Evolutionary conservation across 2,888 invertebrate genomes (phyloP).

Genomic region (Eilema caniola): DNA sequence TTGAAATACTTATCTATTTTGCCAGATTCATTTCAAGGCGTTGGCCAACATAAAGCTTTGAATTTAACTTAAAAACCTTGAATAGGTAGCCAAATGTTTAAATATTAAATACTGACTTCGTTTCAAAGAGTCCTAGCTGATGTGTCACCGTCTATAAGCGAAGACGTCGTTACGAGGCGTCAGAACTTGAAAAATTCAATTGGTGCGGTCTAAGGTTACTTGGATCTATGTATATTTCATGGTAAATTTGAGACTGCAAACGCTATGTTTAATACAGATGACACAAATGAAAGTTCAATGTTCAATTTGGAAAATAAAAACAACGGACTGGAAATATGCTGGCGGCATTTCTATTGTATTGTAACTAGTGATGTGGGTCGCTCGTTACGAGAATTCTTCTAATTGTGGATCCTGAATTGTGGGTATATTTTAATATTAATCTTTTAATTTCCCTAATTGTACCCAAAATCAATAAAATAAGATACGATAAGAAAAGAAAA

Average conservation of each 20-base stretch:
- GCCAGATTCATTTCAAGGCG: neutral
- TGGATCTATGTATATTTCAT: slow-evolving; percentile 8
- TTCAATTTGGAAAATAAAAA: neutral
- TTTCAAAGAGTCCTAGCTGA: neutral
- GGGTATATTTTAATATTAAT: neutral
- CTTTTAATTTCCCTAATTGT: no score
- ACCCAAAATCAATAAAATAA: no score
- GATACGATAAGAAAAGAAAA: no score
- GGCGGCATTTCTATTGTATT: slow-evolving; percentile 1
- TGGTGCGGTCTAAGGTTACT: slow-evolving; percentile 19
- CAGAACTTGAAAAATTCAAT: slow-evolving; percentile 26
- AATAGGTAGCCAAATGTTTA: neutral
- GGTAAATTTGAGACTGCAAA: neutral
- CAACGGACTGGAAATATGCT: neutral
- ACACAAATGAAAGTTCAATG: neutral
- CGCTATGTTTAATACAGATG: neutral
- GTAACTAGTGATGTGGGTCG: neutral
- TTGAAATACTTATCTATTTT: no score
- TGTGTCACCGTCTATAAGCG: neutral
- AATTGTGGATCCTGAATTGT: neutral
- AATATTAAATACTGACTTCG: slow-evolving; percentile 11
- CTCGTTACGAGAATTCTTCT: neutral
- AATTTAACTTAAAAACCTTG: neutral
- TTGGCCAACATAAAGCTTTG: neutral
- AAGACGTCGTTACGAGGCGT: neutral